A percentile compares a stretch with the other conserved stretches of the same genome.
These are phyloP conservation scores for Myanophis thanlyinensis DNA, from an alignment of 2,113 vertebrate genomes.

Conservation along the genomic window DNA sequence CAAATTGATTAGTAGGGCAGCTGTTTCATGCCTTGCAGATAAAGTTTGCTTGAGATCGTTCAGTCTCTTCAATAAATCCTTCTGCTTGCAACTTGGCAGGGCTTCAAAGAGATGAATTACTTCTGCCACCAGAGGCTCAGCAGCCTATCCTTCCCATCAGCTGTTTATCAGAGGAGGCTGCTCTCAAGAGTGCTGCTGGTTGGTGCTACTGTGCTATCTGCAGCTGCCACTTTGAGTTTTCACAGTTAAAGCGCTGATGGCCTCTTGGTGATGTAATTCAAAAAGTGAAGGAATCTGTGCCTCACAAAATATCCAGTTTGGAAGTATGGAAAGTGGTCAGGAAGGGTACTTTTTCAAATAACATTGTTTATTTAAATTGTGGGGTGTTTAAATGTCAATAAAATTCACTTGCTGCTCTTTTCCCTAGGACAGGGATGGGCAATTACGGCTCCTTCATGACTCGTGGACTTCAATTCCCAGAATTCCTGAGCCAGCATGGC, in stretches of 20 bases:
- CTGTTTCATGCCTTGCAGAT: not conserved
- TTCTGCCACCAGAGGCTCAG: not conserved
- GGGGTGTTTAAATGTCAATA: not conserved
- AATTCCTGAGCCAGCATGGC: too few relatives aligned
- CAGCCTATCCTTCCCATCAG: not conserved
- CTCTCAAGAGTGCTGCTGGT: not conserved
- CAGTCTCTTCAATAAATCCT: not conserved
- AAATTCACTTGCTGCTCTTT: not conserved
- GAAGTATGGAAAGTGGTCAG: not conserved
- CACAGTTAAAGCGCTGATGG: not conserved
- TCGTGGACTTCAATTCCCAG: too few relatives aligned
- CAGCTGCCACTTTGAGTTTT: not conserved
- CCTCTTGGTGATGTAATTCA: not conserved
- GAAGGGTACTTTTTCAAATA: not conserved
- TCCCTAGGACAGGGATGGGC: too few relatives aligned
- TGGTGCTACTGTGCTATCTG: not conserved
- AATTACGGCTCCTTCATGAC: too few relatives aligned
- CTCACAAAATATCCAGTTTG: not conserved
- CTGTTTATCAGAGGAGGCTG: not conserved
- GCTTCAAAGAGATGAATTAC: not conserved
- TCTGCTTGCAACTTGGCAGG: not conserved
- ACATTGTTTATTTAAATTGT: not conserved
- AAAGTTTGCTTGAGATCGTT: not conserved
- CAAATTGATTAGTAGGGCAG: not conserved
- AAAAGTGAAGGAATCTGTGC: not conserved